phyloP scores from a whole-genome alignment of 2,113 vertebrate genomes.

The Cavia porcellus region DNA sequence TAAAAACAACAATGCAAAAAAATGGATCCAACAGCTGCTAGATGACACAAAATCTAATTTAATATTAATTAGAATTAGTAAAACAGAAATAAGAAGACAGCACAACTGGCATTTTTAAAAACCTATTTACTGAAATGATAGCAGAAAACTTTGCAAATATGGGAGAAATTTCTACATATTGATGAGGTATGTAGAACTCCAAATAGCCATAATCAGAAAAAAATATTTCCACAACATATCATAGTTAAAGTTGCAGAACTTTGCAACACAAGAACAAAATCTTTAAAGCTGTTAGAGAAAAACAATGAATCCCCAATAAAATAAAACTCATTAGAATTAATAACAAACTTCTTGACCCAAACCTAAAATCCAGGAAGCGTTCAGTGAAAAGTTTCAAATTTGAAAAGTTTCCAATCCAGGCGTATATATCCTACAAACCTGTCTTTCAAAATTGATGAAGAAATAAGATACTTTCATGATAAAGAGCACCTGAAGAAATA shows the following conservation, averaged over 20 bases:
- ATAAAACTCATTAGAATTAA: background rate
- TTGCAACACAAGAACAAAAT: background rate
- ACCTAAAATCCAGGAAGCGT: background rate
- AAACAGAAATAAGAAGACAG: background rate
- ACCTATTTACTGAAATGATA: background rate
- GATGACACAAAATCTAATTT: background rate
- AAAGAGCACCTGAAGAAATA: background rate
- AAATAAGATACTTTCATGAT: background rate
- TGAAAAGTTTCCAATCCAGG: background rate
- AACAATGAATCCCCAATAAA: background rate
- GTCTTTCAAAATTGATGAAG: background rate
- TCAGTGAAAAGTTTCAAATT: background rate
- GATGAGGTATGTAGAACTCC: background rate
- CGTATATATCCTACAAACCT: background rate
- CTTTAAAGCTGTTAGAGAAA: background rate
- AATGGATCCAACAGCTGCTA: background rate
- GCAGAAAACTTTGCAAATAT: background rate
- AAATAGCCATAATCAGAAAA: background rate
- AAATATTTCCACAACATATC: background rate
- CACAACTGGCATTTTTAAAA: background rate
- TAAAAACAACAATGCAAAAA: background rate
- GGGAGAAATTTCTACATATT: background rate
- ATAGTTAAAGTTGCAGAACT: background rate
- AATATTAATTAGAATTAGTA: background rate
- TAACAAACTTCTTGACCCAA: background rate